Evolutionary conservation across 2,113 vertebrate species (phyloP).

Genomic region (Brachyhypopomus gauderio): DNA sequence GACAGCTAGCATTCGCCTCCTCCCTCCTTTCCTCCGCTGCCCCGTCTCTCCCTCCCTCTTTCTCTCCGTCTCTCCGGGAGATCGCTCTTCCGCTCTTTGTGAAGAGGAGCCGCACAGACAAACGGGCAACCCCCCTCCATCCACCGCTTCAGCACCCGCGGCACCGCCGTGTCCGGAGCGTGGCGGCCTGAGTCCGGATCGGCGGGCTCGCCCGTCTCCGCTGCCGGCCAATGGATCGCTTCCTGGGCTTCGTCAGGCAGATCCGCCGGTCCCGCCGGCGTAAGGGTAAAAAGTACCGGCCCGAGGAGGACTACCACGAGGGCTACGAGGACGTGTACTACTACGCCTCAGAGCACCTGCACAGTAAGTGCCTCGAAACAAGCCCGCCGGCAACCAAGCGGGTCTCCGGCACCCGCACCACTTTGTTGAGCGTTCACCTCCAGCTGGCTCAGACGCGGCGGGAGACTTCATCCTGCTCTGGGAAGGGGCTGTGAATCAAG

Average conservation of each 20-base stretch:
- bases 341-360: constrained; percentile 90
- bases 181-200: constrained; percentile 35
- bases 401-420: not conserved
- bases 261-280: constrained; percentile 89
- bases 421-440: constrained; percentile 21
- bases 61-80: constrained; percentile 21
- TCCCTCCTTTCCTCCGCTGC: not conserved
- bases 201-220: constrained; percentile 54
- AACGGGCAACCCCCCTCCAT: constrained; percentile 53
- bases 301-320: constrained; percentile 98
- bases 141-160: not conserved
- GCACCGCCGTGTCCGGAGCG: constrained; percentile 2
- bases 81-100: constrained; percentile 46
- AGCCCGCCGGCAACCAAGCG: constrained; percentile 7
- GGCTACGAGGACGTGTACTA: constrained; percentile 99
- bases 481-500: constrained; percentile 12
- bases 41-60: not conserved
- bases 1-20: constrained; percentile 3
- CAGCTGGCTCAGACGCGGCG: not conserved
- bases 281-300: constrained; percentile 95
- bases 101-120: constrained; percentile 37
- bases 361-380: constrained; percentile 77
- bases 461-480: not conserved
- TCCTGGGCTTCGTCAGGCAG: constrained; percentile 92
- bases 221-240: constrained; percentile 83